Conservation (phyloP, 2,888 invertebrate species). For the Mycalesis mineus region DNA sequence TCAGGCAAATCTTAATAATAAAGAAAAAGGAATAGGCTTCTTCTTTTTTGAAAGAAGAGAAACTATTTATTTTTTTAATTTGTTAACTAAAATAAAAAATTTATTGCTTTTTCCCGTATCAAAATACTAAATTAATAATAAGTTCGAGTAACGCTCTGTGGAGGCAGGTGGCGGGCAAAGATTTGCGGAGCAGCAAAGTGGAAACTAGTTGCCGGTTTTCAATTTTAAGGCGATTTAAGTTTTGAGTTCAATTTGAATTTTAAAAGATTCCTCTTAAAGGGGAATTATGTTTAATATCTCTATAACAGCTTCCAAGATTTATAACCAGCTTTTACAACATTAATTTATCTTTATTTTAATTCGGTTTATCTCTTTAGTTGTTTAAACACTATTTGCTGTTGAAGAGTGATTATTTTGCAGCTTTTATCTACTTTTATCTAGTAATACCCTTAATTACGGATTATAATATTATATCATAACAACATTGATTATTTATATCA, state of each 20-base stretch:
- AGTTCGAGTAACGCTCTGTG: slow-evolving; percentile 8
- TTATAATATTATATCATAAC: too few relatives aligned
- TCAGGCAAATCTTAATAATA: too few relatives aligned
- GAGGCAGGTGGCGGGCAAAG: slow-evolving; percentile 24
- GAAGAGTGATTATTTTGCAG: too few relatives aligned
- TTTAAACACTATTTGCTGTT: neutral
- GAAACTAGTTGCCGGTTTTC: slow-evolving; percentile 66
- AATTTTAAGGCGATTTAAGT: slow-evolving; percentile 71
- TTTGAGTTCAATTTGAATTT: slow-evolving; percentile 59
- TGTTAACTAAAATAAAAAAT: too few relatives aligned
- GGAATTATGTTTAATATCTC: slow-evolving; percentile 13
- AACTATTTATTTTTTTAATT: too few relatives aligned
- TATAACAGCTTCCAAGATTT: slow-evolving; percentile 1
- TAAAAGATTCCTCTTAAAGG: slow-evolving; percentile 51
- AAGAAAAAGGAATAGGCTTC: too few relatives aligned
- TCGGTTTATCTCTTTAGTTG: neutral
- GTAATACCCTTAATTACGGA: too few relatives aligned
- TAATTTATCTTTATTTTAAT: neutral
- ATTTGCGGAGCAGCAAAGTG: slow-evolving; percentile 42
- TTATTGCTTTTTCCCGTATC: too few relatives aligned
- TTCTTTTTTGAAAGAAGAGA: too few relatives aligned
- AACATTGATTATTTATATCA: too few relatives aligned
- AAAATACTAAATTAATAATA: slow-evolving; percentile 3
- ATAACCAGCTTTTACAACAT: neutral
- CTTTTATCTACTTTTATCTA: too few relatives aligned